A percentile compares a stretch with the other conserved stretches of the same genome.
Evolutionary conservation across 2,888 invertebrate species (phyloP).

Genomic region (Clunio marinus): DNA sequence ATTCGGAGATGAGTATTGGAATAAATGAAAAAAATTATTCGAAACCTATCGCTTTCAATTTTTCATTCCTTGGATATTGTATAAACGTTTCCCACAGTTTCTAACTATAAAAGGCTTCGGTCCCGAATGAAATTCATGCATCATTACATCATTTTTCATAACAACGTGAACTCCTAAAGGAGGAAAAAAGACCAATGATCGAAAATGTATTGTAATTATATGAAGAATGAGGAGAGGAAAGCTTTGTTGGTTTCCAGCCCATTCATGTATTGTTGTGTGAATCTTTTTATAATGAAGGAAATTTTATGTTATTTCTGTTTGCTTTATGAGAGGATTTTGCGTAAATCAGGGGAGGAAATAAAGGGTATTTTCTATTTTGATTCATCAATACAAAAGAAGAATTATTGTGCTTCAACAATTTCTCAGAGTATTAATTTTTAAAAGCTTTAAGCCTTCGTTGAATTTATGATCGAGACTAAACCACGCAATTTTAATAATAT

Average conservation of each 20-base stretch:
- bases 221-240: not conserved
- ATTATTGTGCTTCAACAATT: no score
- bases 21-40: not conserved
- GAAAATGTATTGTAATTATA: slow-evolving; percentile 23
- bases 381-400: no score
- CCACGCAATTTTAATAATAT: no score
- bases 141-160: slow-evolving; percentile 24
- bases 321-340: no score
- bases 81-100: slow-evolving; percentile 16
- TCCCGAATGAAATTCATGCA: slow-evolving; percentile 8
- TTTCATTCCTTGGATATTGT: slow-evolving; percentile 8
- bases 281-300: not conserved
- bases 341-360: no score
- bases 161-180: not conserved
- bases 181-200: slow-evolving; percentile 8
- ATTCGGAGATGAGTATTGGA: not conserved
- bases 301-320: no score
- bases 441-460: no score
- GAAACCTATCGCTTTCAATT: slow-evolving; percentile 23
- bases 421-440: no score
- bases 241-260: not conserved
- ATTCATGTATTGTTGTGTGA: slow-evolving; percentile 1
- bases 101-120: slow-evolving; percentile 3
- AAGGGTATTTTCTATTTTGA: no score
- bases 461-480: no score